Evolutionary conservation across 1,140 invertebrate genomes (phyloP).

Genomic region (Lasioglossum baleicum): DNA sequence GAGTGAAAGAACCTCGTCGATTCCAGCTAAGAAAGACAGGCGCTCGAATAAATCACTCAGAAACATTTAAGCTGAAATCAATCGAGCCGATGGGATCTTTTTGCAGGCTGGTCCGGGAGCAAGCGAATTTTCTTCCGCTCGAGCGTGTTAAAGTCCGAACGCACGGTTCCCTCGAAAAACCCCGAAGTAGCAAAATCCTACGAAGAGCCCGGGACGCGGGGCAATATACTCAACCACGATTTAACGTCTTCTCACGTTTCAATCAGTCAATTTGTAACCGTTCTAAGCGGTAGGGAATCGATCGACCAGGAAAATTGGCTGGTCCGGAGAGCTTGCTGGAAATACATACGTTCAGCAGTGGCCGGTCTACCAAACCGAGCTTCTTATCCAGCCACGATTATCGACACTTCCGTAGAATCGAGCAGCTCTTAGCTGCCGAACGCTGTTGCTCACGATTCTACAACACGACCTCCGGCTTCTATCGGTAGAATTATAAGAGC

Average conservation of each 20-base stretch:
- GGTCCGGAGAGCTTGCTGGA: not conserved
- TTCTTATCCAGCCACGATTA: conserved; percentile 17
- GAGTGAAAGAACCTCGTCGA: not conserved
- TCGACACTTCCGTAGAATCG: not conserved
- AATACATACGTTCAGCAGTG: conserved; percentile 31
- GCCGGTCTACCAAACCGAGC: not conserved
- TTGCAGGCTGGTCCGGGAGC: too few relatives aligned
- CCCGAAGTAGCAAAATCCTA: too few relatives aligned
- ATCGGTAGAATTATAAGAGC: too few relatives aligned
- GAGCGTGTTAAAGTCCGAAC: not conserved
- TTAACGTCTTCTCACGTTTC: conserved; percentile 22
- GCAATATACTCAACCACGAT: not conserved
- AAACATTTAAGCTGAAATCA: not conserved
- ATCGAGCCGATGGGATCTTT: not conserved
- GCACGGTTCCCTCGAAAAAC: not conserved
- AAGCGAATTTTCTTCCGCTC: not conserved
- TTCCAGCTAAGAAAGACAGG: not conserved
- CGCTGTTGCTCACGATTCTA: not conserved
- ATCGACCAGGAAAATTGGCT: conserved; percentile 18
- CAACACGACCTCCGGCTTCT: not conserved
- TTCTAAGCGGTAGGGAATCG: conserved; percentile 7
- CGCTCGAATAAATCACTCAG: not conserved
- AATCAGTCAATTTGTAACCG: conserved; percentile 37
- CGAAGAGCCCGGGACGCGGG: too few relatives aligned
- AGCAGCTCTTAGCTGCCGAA: not conserved